phyloP scores from a whole-genome alignment of 1,140 invertebrate species.

The Dendroctonus ponderosae region DNA sequence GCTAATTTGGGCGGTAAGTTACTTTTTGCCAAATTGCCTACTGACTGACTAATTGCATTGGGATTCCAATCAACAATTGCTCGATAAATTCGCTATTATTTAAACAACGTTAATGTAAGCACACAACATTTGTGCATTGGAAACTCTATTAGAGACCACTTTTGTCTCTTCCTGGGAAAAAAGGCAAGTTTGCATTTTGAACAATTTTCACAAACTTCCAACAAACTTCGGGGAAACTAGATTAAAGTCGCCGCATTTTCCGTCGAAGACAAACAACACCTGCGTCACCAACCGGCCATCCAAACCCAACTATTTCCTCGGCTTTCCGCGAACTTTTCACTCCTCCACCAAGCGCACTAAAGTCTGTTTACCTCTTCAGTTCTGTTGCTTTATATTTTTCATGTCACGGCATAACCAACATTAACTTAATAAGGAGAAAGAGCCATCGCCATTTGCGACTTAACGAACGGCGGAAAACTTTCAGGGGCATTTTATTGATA shows the following conservation, averaged over 20 bases:
- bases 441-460: conserved; percentile 22
- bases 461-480: conserved; percentile 24
- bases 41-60: background rate
- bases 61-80: background rate
- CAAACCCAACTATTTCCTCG: background rate
- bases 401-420: conserved; percentile 18
- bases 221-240: background rate
- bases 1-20: background rate
- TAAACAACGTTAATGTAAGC: no score
- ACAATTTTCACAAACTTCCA: background rate
- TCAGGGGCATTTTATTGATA: conserved; percentile 23
- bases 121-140: no score
- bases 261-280: no score
- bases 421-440: conserved; percentile 28
- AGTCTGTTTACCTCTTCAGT: conserved; percentile 7
- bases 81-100: no score
- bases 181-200: background rate
- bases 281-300: no score
- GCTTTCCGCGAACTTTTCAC: conserved; percentile 9
- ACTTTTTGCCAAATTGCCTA: background rate
- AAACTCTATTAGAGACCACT: no score
- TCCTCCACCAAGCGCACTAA: background rate
- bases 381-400: conserved; percentile 18
- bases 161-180: no score
- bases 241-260: no score